phyloP scores from a whole-genome alignment of 2,113 vertebrate species.

The Eulemur rufifrons region DNA sequence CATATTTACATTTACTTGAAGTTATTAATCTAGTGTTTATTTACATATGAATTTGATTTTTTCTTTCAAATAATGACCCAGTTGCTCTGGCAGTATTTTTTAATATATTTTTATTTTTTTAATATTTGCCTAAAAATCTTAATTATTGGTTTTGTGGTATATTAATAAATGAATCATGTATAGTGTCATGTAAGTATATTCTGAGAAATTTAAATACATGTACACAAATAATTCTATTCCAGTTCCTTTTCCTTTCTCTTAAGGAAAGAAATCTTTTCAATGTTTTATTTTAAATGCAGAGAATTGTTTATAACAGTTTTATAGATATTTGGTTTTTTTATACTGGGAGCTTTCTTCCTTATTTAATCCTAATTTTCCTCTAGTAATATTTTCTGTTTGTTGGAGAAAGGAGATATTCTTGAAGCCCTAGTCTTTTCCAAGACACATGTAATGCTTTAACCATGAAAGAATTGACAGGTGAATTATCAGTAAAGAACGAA shows the following conservation, averaged over 20 bases:
- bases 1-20: constrained; percentile 8
- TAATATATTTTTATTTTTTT: not conserved
- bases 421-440: constrained; percentile 79
- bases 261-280: not conserved
- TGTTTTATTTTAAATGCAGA: not conserved
- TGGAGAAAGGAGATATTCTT: constrained; percentile 85
- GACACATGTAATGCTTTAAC: constrained; percentile 88
- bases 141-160: not conserved
- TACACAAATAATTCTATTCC: not conserved
- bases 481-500: constrained; percentile 83
- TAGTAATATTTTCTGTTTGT: constrained; percentile 73
- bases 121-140: not conserved
- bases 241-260: not conserved
- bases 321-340: not conserved
- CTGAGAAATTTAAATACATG: not conserved
- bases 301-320: not conserved
- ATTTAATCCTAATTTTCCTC: constrained; percentile 58
- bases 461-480: constrained; percentile 84
- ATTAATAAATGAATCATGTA: not conserved
- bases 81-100: not conserved
- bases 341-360: not conserved
- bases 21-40: not conserved
- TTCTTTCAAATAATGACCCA: not conserved
- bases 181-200: not conserved
- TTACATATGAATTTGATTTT: not conserved